A percentile compares a stretch with the other conserved stretches of the same genome.
Evolutionary conservation across 2,888 invertebrate genomes (phyloP).

Genomic region (Athalia circularis): DNA sequence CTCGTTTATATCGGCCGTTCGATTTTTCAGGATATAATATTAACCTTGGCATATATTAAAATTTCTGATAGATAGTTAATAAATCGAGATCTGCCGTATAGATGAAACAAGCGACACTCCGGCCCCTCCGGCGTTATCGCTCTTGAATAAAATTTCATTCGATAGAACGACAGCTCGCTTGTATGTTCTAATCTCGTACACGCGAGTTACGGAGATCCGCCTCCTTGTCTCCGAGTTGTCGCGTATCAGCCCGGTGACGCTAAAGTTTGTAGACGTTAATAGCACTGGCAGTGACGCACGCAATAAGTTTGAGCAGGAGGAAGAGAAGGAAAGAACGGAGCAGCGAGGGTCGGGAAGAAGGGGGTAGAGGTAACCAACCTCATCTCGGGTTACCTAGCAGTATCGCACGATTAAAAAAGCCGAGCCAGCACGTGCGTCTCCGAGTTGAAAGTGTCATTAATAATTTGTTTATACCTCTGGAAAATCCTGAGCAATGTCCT

Average conservation of each 20-base stretch:
- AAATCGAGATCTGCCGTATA: neutral
- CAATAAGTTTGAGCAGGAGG: slow-evolving; percentile 17
- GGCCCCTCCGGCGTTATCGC: slow-evolving; percentile 4
- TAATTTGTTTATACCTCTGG: neutral
- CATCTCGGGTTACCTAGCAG: slow-evolving; percentile 28
- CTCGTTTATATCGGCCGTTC: neutral
- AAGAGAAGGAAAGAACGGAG: neutral
- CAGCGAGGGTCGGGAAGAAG: neutral
- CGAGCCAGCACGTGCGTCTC: slow-evolving; percentile 31
- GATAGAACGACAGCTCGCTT: neutral
- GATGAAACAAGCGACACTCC: neutral
- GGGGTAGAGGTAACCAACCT: neutral
- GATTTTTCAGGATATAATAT: neutral
- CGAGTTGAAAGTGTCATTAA: neutral
- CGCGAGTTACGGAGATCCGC: neutral
- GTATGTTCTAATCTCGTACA: neutral
- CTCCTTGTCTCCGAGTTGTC: neutral
- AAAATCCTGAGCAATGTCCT: neutral
- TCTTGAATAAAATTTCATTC: slow-evolving; percentile 31
- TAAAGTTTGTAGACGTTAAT: slow-evolving; percentile 36
- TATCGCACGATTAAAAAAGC: slow-evolving; percentile 9
- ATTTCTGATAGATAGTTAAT: neutral
- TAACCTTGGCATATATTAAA: slow-evolving; percentile 37
- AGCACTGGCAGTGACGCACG: slow-evolving; percentile 35
- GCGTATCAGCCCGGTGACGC: neutral